Conservation (phyloP, 1,140 invertebrate species). For the Orussus abietinus region DNA sequence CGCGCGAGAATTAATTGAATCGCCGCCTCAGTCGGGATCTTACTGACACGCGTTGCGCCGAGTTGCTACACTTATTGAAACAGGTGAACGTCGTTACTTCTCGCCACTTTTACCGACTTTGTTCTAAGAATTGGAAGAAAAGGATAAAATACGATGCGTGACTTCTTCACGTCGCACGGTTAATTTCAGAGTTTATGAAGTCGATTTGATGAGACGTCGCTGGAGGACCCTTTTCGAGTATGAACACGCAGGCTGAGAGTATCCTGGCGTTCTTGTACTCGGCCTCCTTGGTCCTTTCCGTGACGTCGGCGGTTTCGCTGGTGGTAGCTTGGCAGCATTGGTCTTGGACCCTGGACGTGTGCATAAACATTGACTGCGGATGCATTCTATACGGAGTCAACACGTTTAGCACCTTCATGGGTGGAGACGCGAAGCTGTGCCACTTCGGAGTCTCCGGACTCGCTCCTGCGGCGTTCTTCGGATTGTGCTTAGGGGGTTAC, state of each 20-base stretch:
- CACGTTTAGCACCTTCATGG: constrained; percentile 60
- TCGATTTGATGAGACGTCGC: constrained; percentile 4
- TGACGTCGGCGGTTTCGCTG: constrained; percentile 56
- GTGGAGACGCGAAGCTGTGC: constrained; percentile 62
- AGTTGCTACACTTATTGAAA: neutral
- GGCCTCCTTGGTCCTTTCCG: constrained; percentile 48
- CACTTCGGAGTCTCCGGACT: constrained; percentile 60
- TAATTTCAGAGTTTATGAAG: constrained; percentile 5
- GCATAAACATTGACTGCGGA: constrained; percentile 61
- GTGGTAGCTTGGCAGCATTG: constrained; percentile 64
- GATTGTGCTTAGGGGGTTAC: constrained; percentile 58
- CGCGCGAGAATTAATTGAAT: neutral
- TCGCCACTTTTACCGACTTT: constrained; percentile 5
- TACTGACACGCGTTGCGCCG: neutral
- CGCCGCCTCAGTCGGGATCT: constrained; percentile 6
- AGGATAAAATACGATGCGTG: neutral
- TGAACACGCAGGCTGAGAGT: constrained; percentile 51
- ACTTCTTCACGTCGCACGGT: neutral
- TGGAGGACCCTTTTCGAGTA: constrained; percentile 13
- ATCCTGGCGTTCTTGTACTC: constrained; percentile 56
- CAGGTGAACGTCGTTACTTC: constrained; percentile 1
- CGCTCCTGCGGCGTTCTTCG: constrained; percentile 55
- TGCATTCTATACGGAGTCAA: constrained; percentile 64
- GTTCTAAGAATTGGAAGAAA: neutral
- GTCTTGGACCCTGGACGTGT: constrained; percentile 61